phyloP scores from a whole-genome alignment of 2,113 vertebrate species.

The Anhinga anhinga region DNA sequence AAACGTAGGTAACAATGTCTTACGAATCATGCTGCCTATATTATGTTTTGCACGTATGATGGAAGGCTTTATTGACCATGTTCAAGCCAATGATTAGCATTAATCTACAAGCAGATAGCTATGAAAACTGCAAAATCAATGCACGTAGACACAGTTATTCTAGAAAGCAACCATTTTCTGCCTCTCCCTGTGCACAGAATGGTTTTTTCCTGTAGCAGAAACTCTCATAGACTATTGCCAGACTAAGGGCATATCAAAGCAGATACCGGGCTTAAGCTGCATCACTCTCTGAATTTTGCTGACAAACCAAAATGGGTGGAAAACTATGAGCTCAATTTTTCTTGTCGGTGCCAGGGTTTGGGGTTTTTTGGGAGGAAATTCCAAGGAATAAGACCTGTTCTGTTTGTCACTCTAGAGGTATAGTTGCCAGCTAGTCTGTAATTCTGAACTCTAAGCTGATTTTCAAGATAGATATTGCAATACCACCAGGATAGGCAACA shows the following conservation, averaged over 20 bases:
- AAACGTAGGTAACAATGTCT: not conserved
- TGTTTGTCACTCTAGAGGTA: not conserved
- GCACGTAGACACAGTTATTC: not conserved
- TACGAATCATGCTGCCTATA: not conserved
- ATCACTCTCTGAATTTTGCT: not conserved
- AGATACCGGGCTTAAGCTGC: not conserved
- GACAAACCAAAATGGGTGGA: not conserved
- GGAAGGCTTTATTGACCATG: not conserved
- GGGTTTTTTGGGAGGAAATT: not conserved
- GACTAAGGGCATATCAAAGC: not conserved
- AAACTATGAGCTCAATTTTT: not conserved
- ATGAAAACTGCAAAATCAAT: constrained; percentile 19
- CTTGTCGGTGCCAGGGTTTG: not conserved
- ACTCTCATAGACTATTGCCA: not conserved
- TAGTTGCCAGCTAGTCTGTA: not conserved
- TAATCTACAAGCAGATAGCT: not conserved
- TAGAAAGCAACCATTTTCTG: not conserved
- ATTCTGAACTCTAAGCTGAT: not conserved
- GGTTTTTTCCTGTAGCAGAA: not conserved
- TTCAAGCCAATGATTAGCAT: not conserved
- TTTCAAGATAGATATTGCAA: not conserved
- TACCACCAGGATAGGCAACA: not conserved
- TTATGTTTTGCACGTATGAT: not conserved
- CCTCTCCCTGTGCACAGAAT: not conserved
- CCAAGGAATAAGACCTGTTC: not conserved